Base-by-base conservation (phyloP, 2,113 vertebrate genomes). In the Carassius carassius region DNA sequence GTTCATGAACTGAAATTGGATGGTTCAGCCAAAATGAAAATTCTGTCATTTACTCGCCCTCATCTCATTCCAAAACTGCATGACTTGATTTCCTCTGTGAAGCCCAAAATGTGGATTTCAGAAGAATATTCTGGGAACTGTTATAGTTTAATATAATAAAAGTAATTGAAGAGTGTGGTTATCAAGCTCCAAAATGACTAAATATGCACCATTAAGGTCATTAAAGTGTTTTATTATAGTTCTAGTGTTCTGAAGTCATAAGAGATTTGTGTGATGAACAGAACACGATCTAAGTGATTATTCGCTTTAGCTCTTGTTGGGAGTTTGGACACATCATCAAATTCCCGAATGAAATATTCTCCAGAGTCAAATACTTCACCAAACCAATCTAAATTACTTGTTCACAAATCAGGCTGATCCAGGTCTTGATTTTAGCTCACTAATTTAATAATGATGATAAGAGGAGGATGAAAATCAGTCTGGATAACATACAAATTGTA, bases 11-110 rank as follows among this genome's bases (percentile, higher is more conserved):
- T 25, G 41, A 54, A 54, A 54, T 75, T 11, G 5, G 19, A 44
- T 75, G 16, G 44, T n/a, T 51, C 47, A 25, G 73, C 44, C 73
- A 75, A 75, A 75, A 75, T 72, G 4, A 44, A 72, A 44, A 13
- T 72, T 11, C 19, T 12, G 32, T 72, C 35, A 72, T 72, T 72
- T 44, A 72, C 35, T n/a, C 19, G 6, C 1, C 10, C 4, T 72
- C 1, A 72, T n/a, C 9, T 41, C 41, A 41, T 41, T 41, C 41
- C 41, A 41, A 41, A 11, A 14, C 23, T 25, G 23, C 23, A 41
- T n/a, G 69, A 41, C 35, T 72, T 72, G 35, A 72, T 72, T 44
- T 41, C 17, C 19, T 70, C 35, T 2, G 4, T 21, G 16, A 4
- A 41, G 19, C 29, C 32, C 63, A 67, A 32, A 32, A 32, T 1